A percentile compares a stretch with the other conserved stretches of the same genome.
phyloP scores from a whole-genome alignment of 1,140 invertebrate species.

The Hestina assimilis region DNA sequence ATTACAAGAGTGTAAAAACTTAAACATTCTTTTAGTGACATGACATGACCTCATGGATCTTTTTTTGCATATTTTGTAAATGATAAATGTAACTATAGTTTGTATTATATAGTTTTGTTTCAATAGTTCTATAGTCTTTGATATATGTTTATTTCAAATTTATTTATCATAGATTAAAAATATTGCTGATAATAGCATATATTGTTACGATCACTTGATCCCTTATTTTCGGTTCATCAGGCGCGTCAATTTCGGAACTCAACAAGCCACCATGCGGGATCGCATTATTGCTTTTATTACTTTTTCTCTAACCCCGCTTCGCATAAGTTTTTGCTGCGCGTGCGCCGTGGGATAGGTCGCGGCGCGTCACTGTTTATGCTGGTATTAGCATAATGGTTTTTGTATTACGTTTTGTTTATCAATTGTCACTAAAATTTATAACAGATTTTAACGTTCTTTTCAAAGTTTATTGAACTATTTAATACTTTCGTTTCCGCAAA shows the following conservation, averaged over 20 bases:
- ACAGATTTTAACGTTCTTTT: constrained; percentile 35
- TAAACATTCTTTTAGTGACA: too few species aligned
- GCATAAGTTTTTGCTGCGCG: constrained; percentile 68
- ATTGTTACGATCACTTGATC: constrained; percentile 42
- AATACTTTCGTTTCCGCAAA: constrained; percentile 46
- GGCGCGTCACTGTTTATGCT: constrained; percentile 62
- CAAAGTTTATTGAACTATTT: constrained; percentile 3
- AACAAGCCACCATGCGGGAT: constrained; percentile 76
- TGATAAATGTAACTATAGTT: too few species aligned
- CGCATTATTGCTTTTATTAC: constrained; percentile 77
- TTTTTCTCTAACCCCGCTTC: constrained; percentile 67
- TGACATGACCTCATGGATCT: too few species aligned
- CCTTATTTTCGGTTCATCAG: constrained; percentile 69
- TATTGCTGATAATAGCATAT: constrained; percentile 15
- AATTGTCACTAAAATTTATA: constrained; percentile 51
- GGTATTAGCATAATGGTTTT: constrained; percentile 74
- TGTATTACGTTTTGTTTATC: constrained; percentile 45
- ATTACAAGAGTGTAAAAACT: too few species aligned
- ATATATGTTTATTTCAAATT: background rate
- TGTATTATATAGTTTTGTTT: too few species aligned
- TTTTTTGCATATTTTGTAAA: too few species aligned
- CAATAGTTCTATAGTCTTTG: too few species aligned
- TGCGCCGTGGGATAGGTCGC: constrained; percentile 72
- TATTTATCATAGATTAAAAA: constrained; percentile 3
- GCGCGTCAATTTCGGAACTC: constrained; percentile 68